Base-by-base conservation (phyloP, 2,113 vertebrate species). In the Charadrius vociferus region DNA sequence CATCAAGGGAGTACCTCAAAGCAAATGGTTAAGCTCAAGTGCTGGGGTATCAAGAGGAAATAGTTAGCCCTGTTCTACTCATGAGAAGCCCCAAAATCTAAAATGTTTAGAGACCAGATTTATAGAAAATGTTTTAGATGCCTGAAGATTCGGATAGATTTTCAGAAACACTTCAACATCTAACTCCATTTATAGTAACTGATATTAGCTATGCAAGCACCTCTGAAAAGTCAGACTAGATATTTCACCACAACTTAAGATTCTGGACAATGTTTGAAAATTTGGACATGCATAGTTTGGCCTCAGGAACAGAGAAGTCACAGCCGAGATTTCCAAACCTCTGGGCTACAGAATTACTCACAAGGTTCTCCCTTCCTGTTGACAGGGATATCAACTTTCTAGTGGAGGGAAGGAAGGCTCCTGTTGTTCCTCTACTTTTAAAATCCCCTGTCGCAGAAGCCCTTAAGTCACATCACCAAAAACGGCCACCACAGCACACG, bases 41-140 rank as follows among this genome's bases (percentile, higher is more conserved):
- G 1, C 32, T 41, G 14, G 72, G 11, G 11, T 22, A 73, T 5
- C 27, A 73, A 50, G 19, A 41, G 3, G 4, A 80, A 14, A 63
- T 1, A 43, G 4, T 20, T 8, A 72, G 41, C 6, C 6, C 13
- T 70, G 23, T 16, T 9, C 32, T 4, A 36, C 0, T 0, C 1
- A 47, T 2, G 10, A 50, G 61, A 90, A 62, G 16, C 8, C 22
- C 56, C 53, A 58, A 88, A 77, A 13, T 12, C 12, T 8, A 14
- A 53, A 50, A 24, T 19, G 16, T 36, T 56, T 79, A 8, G 59
- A 84, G 8, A 63, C 2, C 41, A 39, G 32, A 65, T 24, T 43
- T 39, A n/a, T 0, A 70, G 14, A 41, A 49, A 88, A 41, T 0
- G 6, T 16, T 82, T 75, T 14, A 50, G 30, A 65, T 29, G 39